Percentiles rank a stretch among this genome's conserved stretches.
These are phyloP conservation scores for Lypha dubia DNA, from an alignment of 2,888 invertebrate genomes.

Conservation along the genomic window DNA sequence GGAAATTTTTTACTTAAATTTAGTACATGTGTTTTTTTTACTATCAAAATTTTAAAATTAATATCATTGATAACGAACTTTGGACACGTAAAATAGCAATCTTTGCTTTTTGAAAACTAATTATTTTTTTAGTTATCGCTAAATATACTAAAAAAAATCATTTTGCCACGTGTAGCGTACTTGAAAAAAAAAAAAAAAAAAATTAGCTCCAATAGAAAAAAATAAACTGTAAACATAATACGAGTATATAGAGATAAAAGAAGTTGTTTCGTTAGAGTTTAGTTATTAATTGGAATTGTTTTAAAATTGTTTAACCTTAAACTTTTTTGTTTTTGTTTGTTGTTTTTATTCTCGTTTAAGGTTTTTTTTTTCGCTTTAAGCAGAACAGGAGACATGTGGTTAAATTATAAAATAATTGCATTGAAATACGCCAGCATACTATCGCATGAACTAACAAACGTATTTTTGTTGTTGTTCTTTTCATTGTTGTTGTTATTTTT, in stretches of 20 bases:
- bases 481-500: too few species aligned
- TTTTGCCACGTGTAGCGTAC: neutral
- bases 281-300: slow-evolving; percentile 72
- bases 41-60: too few species aligned
- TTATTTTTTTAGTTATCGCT: too few species aligned
- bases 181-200: slow-evolving; percentile 10
- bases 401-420: slow-evolving; percentile 24
- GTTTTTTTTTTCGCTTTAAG: neutral
- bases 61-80: too few species aligned
- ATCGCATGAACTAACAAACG: neutral
- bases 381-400: slow-evolving; percentile 49
- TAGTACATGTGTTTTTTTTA: too few species aligned
- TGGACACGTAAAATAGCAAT: too few species aligned
- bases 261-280: slow-evolving; percentile 63
- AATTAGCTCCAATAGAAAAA: neutral
- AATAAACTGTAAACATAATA: slow-evolving; percentile 41
- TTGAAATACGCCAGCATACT: neutral
- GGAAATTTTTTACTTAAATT: too few species aligned
- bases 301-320: slow-evolving; percentile 70
- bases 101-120: too few species aligned
- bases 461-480: too few species aligned
- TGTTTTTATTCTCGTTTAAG: neutral
- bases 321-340: slow-evolving; percentile 20
- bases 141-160: neutral
- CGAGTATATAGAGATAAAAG: slow-evolving; percentile 60